Evolutionary conservation across 2,797 vertebrate genomes (phyloP), one percentile per base, ranked within the genome.

Genomic region (Poeciliopsis turneri): DNA sequence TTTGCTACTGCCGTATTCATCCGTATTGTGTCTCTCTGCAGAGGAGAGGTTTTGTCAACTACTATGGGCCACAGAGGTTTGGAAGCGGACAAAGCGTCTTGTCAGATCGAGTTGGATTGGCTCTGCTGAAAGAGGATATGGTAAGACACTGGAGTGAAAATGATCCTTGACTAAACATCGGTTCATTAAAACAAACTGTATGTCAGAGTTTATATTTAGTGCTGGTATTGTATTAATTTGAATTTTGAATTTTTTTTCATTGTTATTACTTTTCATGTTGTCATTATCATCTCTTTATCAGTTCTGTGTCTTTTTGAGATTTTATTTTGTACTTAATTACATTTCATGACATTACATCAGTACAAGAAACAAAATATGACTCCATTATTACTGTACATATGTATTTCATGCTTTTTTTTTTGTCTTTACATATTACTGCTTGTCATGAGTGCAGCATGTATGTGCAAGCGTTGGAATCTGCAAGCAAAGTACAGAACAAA

Each of bases 11-110:
- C 1, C 43, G 59, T 1, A 0, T 0, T 78, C 18, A 84, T 0
- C 8, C 28, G 68, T 1, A 36, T 57, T 82, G 59, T 74, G 70
- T 51, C 18, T 76, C 16, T 46, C 89, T 86, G 20, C 79, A 99
- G 98, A 82, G 47, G 81, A 96, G 94, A 90, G 97, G 98, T 4
- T 99, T 99, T 89, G 96, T 99, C 74, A 99, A 99, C 94, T 98
- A 98, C 88, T 99, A 98, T 0, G 98, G 98, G 77, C 96, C 97
- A 1, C 98, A 99, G 93, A 95, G 98, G 88, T 99, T 99, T 94
- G 98, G 98, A 61, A 96, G 93, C 45, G 95, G 94, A 72, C 97
- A 96, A 81, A 96, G 93, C 30, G 82, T 97, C 82, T 97, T 96
- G 86, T 96, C 98, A 8, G 97, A 99, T 93, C 93, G 93, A 85